phyloP scores from a whole-genome alignment of 2,888 invertebrate species.

The Drosophila kambysellisi region DNA sequence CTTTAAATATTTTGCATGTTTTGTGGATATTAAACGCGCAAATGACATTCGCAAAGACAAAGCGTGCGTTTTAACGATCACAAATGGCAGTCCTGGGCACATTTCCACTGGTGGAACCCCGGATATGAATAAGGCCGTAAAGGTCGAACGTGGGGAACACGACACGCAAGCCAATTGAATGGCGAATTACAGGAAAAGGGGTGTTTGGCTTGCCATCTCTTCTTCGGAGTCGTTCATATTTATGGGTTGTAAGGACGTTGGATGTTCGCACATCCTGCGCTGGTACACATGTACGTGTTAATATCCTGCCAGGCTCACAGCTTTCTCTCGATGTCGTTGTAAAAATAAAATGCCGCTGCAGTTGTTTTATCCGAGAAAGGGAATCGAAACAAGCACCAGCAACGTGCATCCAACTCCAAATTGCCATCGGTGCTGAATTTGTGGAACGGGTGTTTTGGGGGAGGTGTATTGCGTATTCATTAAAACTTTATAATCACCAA shows the following conservation, averaged over 20 bases:
- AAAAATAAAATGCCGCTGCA: conserved; percentile 73
- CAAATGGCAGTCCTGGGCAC: conserved; percentile 70
- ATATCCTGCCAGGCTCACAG: conserved; percentile 64
- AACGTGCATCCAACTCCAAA: conserved; percentile 53
- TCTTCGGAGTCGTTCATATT: conserved; percentile 65
- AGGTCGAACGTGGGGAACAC: conserved; percentile 51
- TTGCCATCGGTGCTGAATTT: conserved; percentile 26
- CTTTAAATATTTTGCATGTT: conserved; percentile 56
- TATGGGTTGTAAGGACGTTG: conserved; percentile 60
- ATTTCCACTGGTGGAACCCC: conserved; percentile 33
- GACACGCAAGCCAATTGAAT: conserved; percentile 65
- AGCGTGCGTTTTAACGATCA: conserved; percentile 59
- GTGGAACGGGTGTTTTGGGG: conserved; percentile 2
- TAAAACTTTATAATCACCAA: conserved; percentile 82
- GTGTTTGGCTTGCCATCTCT: conserved; percentile 26
- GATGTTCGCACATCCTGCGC: conserved; percentile 62
- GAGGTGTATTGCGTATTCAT: conserved; percentile 72
- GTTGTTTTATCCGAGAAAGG: conserved; percentile 36
- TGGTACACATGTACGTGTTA: conserved; percentile 72
- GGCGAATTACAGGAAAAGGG: conserved; percentile 35
- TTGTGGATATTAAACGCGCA: conserved; percentile 52
- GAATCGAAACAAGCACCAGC: conserved; percentile 31
- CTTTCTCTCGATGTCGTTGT: conserved; percentile 61
- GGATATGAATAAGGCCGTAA: conserved; percentile 52
- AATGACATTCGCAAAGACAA: conserved; percentile 51